A percentile compares a stretch with the other conserved stretches of the same genome.
Conservation (phyloP, 2,797 vertebrate species). For the Jordanella pulchra region DNA sequence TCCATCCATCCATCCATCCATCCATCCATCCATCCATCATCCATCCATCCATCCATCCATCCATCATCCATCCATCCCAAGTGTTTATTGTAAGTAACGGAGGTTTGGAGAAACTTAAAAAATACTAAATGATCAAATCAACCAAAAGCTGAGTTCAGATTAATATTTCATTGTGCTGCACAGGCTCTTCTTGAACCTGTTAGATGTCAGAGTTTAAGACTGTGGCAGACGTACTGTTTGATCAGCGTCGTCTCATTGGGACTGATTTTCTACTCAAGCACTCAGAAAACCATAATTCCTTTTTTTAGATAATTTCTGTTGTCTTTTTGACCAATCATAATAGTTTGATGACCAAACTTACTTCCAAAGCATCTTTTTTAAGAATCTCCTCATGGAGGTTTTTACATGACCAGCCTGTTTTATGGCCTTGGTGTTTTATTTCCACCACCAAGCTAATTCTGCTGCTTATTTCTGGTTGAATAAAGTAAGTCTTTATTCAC, state of each 20-base stretch:
- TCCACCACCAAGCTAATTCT: too few relatives aligned
- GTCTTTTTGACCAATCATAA: background rate
- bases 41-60: too few relatives aligned
- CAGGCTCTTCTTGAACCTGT: background rate
- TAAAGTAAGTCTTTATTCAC: too few relatives aligned
- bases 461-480: too few relatives aligned
- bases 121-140: background rate
- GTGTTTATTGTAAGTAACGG: background rate
- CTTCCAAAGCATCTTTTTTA: background rate
- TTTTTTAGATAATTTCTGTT: background rate
- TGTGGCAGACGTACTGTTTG: background rate
- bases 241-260: background rate
- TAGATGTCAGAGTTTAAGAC: background rate
- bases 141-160: background rate
- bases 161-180: background rate
- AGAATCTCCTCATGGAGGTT: background rate
- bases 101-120: too few relatives aligned
- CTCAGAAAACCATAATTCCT: background rate
- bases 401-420: background rate
- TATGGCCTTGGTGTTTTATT: background rate
- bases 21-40: too few relatives aligned
- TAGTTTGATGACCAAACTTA: background rate
- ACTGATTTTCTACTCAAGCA: background rate
- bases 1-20: too few relatives aligned
- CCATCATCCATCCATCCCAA: too few relatives aligned